Evolutionary conservation across 2,797 vertebrate species (phyloP), one percentile per base, ranked within the genome.

Genomic region (Phoebastria nigripes): DNA sequence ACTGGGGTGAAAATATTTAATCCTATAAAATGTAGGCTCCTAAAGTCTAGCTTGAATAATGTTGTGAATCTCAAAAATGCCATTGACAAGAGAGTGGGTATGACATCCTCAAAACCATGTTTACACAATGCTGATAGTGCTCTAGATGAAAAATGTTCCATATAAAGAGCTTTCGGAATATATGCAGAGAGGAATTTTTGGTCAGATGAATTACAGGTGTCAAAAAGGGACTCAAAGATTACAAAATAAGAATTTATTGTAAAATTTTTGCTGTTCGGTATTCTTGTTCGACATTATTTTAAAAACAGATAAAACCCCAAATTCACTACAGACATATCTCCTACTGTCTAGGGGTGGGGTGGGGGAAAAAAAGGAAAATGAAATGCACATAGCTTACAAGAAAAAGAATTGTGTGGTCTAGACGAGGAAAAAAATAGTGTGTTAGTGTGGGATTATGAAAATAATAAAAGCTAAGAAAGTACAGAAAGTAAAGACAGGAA

Each of bases 391-490:
- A 54, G 28, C 8, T 41, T 52, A 33, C 25, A 67, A 44, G 35
- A 31, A 76, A 62, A 78, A 74, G 61, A 35, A 2, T 37, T 20
- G 6, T n/a, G n/a, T 35, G 18, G 4, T 71, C 28, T 61, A 66
- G 13, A 22, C 6, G 18, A 61, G 29, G 25, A 4, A 15, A 56
- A 71, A 66, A 12, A 25, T 18, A 42, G 15, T 3, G 19, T 77
- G 31, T 41, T 85, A 51, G 37, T 35, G 39, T 49, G 20, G 33
- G 26, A 70, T 88, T 89, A 58, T 66, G 62, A 90, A 91, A 96
- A 92, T 72, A 83, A 91, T 83, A 58, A 83, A 92, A 93, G 14
- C 49, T 91, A 69, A 82, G 67, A 66, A 94, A 66, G 39, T 63
- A 76, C 25, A 76, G 74, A 89, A 90, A 89, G 88, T 49, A 82